Evolutionary conservation across 37 sponge, comb jelly and placozoan species (phyloP).

Genomic region (Tethya wilhelma): DNA sequence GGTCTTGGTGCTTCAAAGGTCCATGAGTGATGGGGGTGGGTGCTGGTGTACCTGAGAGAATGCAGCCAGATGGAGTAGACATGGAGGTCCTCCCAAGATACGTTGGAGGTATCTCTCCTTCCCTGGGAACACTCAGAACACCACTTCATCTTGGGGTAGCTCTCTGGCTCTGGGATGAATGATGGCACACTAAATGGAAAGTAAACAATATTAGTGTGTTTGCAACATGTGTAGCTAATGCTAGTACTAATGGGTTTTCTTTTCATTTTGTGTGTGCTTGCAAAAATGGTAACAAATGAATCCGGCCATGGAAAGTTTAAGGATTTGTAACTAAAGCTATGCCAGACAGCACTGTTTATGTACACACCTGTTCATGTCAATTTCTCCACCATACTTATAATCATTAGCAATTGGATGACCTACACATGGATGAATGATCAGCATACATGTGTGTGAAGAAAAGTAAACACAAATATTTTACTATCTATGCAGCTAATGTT

Average conservation of each 20-base stretch:
- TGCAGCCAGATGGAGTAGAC: conserved; percentile 29
- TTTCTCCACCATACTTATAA: conserved; percentile 54
- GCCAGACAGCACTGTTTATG: background rate
- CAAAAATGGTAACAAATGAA: too few relatives aligned
- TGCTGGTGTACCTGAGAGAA: conserved; percentile 25
- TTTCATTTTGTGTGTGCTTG: too few relatives aligned
- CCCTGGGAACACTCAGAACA: conserved; percentile 43
- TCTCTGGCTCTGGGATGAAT: background rate
- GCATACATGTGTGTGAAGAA: too few relatives aligned
- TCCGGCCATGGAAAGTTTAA: too few relatives aligned
- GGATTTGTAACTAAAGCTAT: too few relatives aligned
- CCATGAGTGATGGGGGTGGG: conserved; percentile 27
- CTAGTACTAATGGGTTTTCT: too few relatives aligned
- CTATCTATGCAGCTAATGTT: background rate
- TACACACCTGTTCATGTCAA: background rate
- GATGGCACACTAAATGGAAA: too few relatives aligned
- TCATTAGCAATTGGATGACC: conserved; percentile 65
- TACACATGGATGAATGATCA: too few relatives aligned
- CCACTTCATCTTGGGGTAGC: conserved; percentile 35
- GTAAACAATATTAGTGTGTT: too few relatives aligned
- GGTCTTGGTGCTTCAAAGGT: conserved; percentile 51
- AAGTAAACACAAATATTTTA: too few relatives aligned
- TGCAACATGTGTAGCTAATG: too few relatives aligned
- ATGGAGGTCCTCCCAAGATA: conserved; percentile 10
- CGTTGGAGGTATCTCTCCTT: conserved; percentile 2